Evolutionary conservation across 2,888 invertebrate species (phyloP), one percentile per base, ranked within the genome.

Genomic region (Enchytraeus crypticus): DNA sequence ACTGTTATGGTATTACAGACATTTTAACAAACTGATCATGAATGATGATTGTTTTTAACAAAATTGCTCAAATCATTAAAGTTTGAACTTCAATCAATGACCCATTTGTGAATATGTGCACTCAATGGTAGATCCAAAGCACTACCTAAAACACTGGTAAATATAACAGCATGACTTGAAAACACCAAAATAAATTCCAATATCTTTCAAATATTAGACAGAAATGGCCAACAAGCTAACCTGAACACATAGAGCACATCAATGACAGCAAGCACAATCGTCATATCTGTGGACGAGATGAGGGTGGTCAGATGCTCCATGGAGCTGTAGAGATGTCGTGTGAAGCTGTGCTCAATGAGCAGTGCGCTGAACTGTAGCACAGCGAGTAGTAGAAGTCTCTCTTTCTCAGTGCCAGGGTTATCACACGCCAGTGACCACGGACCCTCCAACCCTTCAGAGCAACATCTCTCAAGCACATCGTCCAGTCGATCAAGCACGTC

Each of bases 291-390:
- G 56, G 89, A 88, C 62, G 87, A 85, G 70, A 90, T 79, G 66
- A 90, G 80, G 43, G 86, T 84, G 55, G 88, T 85, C 67, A 90
- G 81, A 76, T 89, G 88, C 79, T 90, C 90, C 85, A 90, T 87
- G 46, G 89, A 90, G 80, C 88, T 89, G 83, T 90, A 90, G 66
- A 90, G 82, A 79, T 89, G 89, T 58, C 89, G 83, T 21, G 89
- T 89, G 76, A 90, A 90, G 69, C 89, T 89, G 79, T 90, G 89
- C 78, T 90, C 90, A 72, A 90, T 89, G 57, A 90, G 82, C 66
- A 89, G 79, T 0, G 89, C 88, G 51, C 89, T 89, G 75, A 90
- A 90, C 73, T 87, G 86, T 38, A 90, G 82, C 60, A 88, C 86
- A 81, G 86, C 85, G 67, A 88, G 81, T 66, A 89, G 79, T 69